Base-by-base conservation (phyloP, 1,140 invertebrate genomes). In the Formica exsecta region DNA sequence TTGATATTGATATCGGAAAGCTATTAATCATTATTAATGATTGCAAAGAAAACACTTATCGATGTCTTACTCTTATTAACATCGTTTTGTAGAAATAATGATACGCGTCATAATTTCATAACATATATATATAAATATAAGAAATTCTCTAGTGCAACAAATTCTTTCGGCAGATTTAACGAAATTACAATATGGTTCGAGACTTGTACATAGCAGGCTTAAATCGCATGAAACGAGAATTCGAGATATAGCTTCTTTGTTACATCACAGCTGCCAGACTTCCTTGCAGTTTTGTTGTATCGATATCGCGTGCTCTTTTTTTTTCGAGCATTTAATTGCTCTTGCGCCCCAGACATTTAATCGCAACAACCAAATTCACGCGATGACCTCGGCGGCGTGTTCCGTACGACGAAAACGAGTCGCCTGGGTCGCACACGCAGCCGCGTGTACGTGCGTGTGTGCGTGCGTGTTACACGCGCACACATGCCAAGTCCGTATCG, bases 381-480 rank as follows among this genome's bases (percentile, higher is more conserved):
- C 79, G 88, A 65, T 92, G 92, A 89, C 92, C 92, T 93, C 92
- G 93, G 84, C 38, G 61, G 57, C 57, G n/a, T 73, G 79, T 83
- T 83, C 61, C 68, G 48, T 51, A 73, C 38, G 36, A 44, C 79
- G 68, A 83, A 74, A 74, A 68, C 54, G 38, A 83, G 68, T 48
- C 36, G 54, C 54, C 38, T n/a, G 77, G 51, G 51, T 71, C 36
- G 36, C 16, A 3, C 38, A 44, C 22, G 36, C 38, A 64, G 11
- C 6, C 36, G 9, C 5, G 22, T 36, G 1, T 32, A 16, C 22
- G 32, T 19, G 13, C 66, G 68, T 44, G 77, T 44, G 61, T 44
- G 74, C 29, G 44, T 41, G 74, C 29, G 44, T 54, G 25, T 90
- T 4, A 36, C 70, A 25, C 44, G 11, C 22, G 4, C 29, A 22